These are phyloP conservation scores for Phalacrocorax carbo DNA, from an alignment of 2,113 vertebrate species.

Conservation along the genomic window DNA sequence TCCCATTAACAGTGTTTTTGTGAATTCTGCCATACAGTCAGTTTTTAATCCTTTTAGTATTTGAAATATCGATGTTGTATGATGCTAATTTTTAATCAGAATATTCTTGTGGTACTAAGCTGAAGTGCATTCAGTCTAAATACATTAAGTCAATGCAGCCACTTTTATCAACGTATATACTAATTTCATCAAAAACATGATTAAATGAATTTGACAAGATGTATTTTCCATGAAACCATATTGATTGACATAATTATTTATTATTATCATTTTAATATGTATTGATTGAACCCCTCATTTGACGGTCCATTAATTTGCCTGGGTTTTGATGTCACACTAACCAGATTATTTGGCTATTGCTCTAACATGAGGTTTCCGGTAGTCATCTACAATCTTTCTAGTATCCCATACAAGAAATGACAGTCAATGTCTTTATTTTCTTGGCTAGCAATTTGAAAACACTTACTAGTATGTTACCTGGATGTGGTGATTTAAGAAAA, in stretches of 20 bases:
- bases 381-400: neutral
- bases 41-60: neutral
- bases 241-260: conserved; percentile 58
- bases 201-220: conserved; percentile 30
- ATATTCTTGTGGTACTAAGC: neutral
- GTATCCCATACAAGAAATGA: neutral
- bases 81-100: conserved; percentile 38
- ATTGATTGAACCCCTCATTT: conserved; percentile 34
- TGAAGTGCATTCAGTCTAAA: conserved; percentile 27
- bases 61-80: conserved; percentile 4
- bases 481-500: neutral
- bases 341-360: neutral
- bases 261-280: conserved; percentile 8
- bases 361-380: neutral
- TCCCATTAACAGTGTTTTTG: neutral
- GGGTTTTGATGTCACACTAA: conserved; percentile 6
- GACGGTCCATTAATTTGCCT: neutral
- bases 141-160: conserved; percentile 14
- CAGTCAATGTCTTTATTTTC: neutral
- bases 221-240: conserved; percentile 34
- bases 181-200: conserved; percentile 39
- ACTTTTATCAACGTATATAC: neutral
- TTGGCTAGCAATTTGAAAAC: neutral
- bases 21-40: neutral
- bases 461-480: neutral